phyloP scores from a whole-genome alignment of 2,113 vertebrate species.

The Trogon melanurus region DNA sequence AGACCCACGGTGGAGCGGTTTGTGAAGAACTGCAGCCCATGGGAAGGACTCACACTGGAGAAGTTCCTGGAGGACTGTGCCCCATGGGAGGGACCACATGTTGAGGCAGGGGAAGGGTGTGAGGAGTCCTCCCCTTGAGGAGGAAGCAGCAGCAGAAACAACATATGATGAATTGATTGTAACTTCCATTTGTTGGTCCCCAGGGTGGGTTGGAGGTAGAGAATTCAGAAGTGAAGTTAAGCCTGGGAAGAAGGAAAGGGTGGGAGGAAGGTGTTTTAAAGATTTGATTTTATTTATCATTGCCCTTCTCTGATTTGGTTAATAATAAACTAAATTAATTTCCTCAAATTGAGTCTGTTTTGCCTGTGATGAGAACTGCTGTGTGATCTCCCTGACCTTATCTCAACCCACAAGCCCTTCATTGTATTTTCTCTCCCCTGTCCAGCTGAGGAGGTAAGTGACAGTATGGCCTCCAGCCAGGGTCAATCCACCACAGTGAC shows the following conservation, averaged over 20 bases:
- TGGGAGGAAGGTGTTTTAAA: neutral
- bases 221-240: neutral
- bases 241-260: neutral
- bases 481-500: neutral
- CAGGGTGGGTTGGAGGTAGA: neutral
- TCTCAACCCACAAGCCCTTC: neutral
- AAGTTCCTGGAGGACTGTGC: neutral
- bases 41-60: no score
- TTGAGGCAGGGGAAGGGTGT: neutral
- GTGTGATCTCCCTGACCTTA: neutral
- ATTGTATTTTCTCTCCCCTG: neutral
- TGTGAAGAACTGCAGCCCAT: no score
- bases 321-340: neutral
- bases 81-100: neutral
- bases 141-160: neutral
- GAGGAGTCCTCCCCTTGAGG: neutral
- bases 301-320: neutral
- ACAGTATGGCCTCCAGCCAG: neutral
- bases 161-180: neutral
- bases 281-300: neutral
- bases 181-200: neutral
- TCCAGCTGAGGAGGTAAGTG: neutral
- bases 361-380: neutral
- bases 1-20: neutral
- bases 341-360: neutral